Evolutionary conservation across 2,888 invertebrate species (phyloP).

Genomic region (Drosophila eohydei): DNA sequence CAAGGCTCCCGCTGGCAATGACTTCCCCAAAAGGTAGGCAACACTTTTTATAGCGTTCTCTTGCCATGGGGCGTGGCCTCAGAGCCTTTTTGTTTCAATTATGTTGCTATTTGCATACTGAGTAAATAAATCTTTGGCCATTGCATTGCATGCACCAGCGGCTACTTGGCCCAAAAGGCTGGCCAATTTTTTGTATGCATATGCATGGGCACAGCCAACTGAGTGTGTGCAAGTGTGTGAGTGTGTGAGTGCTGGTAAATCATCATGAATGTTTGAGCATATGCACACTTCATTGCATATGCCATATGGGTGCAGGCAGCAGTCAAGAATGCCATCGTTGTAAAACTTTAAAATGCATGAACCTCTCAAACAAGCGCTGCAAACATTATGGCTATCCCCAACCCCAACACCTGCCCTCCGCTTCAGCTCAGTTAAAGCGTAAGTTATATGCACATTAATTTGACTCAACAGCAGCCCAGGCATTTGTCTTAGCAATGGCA

Average conservation of each 20-base stretch:
- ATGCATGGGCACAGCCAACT: slow-evolving; percentile 7
- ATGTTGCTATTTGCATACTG: slow-evolving; percentile 69
- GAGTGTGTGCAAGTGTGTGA: neutral
- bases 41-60: slow-evolving; percentile 1
- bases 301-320: slow-evolving; percentile 43
- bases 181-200: slow-evolving; percentile 29
- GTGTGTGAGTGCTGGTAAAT: slow-evolving; percentile 57
- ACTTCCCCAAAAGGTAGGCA: slow-evolving; percentile 34
- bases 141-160: slow-evolving; percentile 28
- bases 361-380: slow-evolving; percentile 58
- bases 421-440: slow-evolving; percentile 33
- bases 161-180: slow-evolving; percentile 38
- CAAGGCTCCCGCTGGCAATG: neutral
- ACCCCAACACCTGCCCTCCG: neutral
- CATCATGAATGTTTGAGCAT: slow-evolving; percentile 71
- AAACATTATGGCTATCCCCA: slow-evolving; percentile 58
- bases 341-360: slow-evolving; percentile 73
- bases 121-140: slow-evolving; percentile 66
- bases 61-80: slow-evolving; percentile 2
- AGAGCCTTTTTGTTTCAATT: slow-evolving; percentile 63
- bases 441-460: slow-evolving; percentile 75
- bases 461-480: slow-evolving; percentile 62
- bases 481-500: slow-evolving; percentile 63
- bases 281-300: slow-evolving; percentile 74
- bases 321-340: slow-evolving; percentile 17